Evolutionary conservation across 1,140 invertebrate genomes (phyloP), one percentile per base, ranked within the genome.

Genomic region (Prorops nasuta): DNA sequence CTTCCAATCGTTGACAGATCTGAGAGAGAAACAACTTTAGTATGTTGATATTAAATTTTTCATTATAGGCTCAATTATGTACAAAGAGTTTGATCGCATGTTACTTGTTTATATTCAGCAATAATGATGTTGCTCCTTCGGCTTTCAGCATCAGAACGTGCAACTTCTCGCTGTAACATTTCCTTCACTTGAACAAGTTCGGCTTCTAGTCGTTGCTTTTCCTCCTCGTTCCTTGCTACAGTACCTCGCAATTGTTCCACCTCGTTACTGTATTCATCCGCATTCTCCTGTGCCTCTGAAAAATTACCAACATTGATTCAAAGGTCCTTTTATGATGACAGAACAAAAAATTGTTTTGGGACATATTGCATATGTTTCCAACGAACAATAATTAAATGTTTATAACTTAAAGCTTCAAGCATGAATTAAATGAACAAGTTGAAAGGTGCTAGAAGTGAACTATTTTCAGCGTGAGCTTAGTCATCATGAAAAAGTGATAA

Each of bases 1-100:
- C 86, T 69, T 97, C 94, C 21, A 96, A 78, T 15, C 92, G 79
- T 54, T 91, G 90, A 70, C 92, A 94, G 40, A 96, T 93, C 79
- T 92, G 76, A 34, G 72, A 72, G 43, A 64, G 28, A 32, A 56
- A 56, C 50, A 54, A 49, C 37, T n/a, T n/a, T n/a, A n/a, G 28
- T 35, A 34, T 34, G 31, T n/a, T n/a, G 32, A 40, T 15, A 37
- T 19, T 28, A 37, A 51, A 38, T 21, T 36, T 38, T 4, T 7
- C 22, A 22, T 37, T 34, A 39, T 34, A 19, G 19, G 42, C 21
- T n/a, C n/a, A n/a, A n/a, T n/a, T n/a, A n/a, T n/a, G n/a, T n/a
- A n/a, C n/a, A n/a, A n/a, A n/a, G n/a, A n/a, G n/a, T n/a, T n/a
- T n/a, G n/a, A n/a, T n/a, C n/a, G n/a, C n/a, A n/a, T 28, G 4